Base-by-base conservation (phyloP, 2,797 vertebrate genomes). In the Nannoperca obscura region DNA sequence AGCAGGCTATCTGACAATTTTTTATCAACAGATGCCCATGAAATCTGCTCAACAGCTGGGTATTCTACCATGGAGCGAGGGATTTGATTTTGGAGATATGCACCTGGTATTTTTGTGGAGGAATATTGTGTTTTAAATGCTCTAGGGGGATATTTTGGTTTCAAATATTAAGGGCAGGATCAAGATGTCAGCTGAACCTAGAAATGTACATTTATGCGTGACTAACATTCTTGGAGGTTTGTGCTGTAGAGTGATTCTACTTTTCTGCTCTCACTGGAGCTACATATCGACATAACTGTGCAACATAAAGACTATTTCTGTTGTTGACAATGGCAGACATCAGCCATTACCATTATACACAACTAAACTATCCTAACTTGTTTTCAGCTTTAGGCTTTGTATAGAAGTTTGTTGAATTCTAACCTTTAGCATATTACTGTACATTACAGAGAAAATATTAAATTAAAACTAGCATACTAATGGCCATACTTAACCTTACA, bases 21-120 rank as follows among this genome's bases (percentile, higher is more conserved):
- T 11, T 62, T 55, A 78, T 75, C 50, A 79, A 69, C 60, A 79
- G 83, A 87, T 83, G 78, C 63, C 74, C 49, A 36, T 69, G 63
- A 77, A 78, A 82, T 81, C 59, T 73, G 76, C 52, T 0, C 30
- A 74, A 44, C 79, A 71, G 70, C 73, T 71, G 54, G 74, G 53
- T 44, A 38, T 78, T 76, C 70, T 69, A 58, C 63, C 20, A 32
- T 20, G 19, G 74, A 80, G 57, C 3, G 5, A 69, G 61, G 40
- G 58, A 82, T 74, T 87, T 30, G 60, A 81, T 86, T 82, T 78
- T 50, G n/a, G 69, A 73, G 55, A 73, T 76, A 66, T 55, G 69
- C 50, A 74, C 57, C 57, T 79, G 52, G 50, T 68, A n/a, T 78
- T 76, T 84, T 50, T 63, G 54, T 67, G 53, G 52, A 76, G 40